Conservation (phyloP, 1,140 invertebrate genomes). For the Olivierus martensii region DNA sequence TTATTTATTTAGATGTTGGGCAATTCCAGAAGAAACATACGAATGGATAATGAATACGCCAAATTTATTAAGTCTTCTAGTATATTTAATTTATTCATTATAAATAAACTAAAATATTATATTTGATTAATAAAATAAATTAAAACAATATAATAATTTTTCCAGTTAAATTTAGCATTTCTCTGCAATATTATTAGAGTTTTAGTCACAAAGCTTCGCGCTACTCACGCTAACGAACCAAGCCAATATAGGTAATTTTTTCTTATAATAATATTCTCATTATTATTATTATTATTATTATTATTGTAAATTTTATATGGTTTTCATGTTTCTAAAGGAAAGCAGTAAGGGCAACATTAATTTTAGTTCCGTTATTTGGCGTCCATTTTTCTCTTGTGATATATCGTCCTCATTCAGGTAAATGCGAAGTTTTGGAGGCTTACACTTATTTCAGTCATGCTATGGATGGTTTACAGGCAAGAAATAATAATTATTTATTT, state of each 20-base stretch:
- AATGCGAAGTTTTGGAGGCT: slow-evolving; percentile 27
- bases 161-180: slow-evolving; percentile 18
- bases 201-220: slow-evolving; percentile 16
- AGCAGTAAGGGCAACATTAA: slow-evolving; percentile 40
- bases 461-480: slow-evolving; percentile 33
- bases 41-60: slow-evolving; percentile 39
- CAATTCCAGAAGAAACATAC: slow-evolving; percentile 27
- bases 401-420: slow-evolving; percentile 27
- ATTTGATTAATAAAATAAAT: too few relatives aligned
- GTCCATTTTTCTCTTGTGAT: slow-evolving; percentile 40
- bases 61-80: slow-evolving; percentile 34
- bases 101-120: too few relatives aligned
- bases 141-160: background rate
- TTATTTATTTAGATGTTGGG: slow-evolving; percentile 31
- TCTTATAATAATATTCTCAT: too few relatives aligned
- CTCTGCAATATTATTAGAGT: slow-evolving; percentile 18
- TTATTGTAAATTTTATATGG: background rate
- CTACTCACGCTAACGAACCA: slow-evolving; percentile 35
- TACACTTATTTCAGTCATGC: slow-evolving; percentile 31
- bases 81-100: slow-evolving; percentile 14
- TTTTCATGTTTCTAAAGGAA: slow-evolving; percentile 31
- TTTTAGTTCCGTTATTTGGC: slow-evolving; percentile 43
- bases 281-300: too few relatives aligned
- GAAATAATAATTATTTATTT: background rate
- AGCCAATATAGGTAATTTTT: slow-evolving; percentile 41